A percentile compares a stretch with the other conserved stretches of the same genome.
These are phyloP conservation scores for Colossoma macropomum DNA, from an alignment of 2,113 vertebrate species.

Conservation along the genomic window DNA sequence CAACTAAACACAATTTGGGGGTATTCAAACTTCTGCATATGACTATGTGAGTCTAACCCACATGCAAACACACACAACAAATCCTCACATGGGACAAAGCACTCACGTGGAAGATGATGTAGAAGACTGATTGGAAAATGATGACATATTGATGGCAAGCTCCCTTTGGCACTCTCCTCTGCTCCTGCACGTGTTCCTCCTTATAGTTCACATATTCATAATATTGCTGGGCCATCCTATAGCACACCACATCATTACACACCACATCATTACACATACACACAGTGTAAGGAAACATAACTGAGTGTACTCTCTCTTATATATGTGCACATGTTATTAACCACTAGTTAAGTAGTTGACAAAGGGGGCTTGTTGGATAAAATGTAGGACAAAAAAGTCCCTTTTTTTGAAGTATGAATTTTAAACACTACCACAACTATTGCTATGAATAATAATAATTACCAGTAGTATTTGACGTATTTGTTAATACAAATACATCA, in stretches of 20 bases:
- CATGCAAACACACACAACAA: background rate
- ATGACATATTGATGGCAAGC: conserved; percentile 84
- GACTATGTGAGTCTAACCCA: background rate
- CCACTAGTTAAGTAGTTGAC: too few relatives aligned
- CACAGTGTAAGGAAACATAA: background rate
- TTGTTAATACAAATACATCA: too few relatives aligned
- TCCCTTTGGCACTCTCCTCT: conserved; percentile 78
- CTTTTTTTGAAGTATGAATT: too few relatives aligned
- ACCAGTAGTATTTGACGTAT: too few relatives aligned
- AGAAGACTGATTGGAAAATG: conserved; percentile 89
- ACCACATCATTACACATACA: too few relatives aligned
- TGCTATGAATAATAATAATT: too few relatives aligned
- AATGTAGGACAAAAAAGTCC: too few relatives aligned
- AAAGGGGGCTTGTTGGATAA: too few relatives aligned
- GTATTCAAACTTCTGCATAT: too few relatives aligned
- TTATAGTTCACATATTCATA: conserved; percentile 90
- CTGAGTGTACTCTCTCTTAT: too few relatives aligned
- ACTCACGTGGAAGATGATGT: conserved; percentile 87
- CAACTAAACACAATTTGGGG: too few relatives aligned
- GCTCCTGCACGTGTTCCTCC: conserved; percentile 86
- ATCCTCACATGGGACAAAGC: background rate
- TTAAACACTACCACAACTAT: too few relatives aligned
- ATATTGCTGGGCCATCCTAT: conserved; percentile 94
- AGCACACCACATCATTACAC: background rate
- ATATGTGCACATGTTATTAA: background rate